phyloP scores from a whole-genome alignment of 2,888 invertebrate species.

The Pollenia angustigena region DNA sequence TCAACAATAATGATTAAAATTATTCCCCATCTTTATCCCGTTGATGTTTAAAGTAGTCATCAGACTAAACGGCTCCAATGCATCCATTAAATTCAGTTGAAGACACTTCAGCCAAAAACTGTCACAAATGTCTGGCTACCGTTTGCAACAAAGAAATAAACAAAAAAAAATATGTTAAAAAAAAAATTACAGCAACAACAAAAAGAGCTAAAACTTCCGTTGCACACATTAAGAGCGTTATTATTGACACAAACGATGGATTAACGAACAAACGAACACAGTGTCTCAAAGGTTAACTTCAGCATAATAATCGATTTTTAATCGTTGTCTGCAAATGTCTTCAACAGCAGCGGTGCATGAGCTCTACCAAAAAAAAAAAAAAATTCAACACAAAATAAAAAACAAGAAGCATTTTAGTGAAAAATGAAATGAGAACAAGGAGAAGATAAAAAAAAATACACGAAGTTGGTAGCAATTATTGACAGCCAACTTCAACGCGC shows the following conservation, averaged over 20 bases:
- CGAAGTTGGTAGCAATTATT: slow-evolving; percentile 73
- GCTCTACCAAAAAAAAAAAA: background rate
- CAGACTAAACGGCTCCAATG: slow-evolving; percentile 71
- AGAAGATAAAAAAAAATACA: slow-evolving; percentile 32
- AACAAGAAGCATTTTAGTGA: slow-evolving; percentile 58
- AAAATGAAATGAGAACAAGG: slow-evolving; percentile 50
- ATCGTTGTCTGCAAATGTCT: slow-evolving; percentile 74
- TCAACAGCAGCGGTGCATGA: slow-evolving; percentile 39
- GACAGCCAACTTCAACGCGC: slow-evolving; percentile 71
- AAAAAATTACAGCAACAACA: slow-evolving; percentile 13
- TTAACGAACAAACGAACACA: slow-evolving; percentile 67
- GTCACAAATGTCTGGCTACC: slow-evolving; percentile 70
- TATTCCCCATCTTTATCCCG: slow-evolving; percentile 9
- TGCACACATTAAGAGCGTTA: slow-evolving; percentile 69
- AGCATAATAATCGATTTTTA: slow-evolving; percentile 76
- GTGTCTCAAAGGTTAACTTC: slow-evolving; percentile 67
- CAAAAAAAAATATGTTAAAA: background rate
- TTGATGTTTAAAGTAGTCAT: slow-evolving; percentile 50
- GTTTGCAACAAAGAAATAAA: slow-evolving; percentile 51
- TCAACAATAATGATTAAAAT: slow-evolving; percentile 18
- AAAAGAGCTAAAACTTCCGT: slow-evolving; percentile 60
- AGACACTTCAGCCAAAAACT: slow-evolving; percentile 60
- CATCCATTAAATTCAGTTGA: slow-evolving; percentile 60
- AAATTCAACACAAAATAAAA: slow-evolving; percentile 34
- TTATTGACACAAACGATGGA: slow-evolving; percentile 72